phyloP scores from a whole-genome alignment of 2,113 vertebrate species.

The Lamprologus tigripictilis region DNA sequence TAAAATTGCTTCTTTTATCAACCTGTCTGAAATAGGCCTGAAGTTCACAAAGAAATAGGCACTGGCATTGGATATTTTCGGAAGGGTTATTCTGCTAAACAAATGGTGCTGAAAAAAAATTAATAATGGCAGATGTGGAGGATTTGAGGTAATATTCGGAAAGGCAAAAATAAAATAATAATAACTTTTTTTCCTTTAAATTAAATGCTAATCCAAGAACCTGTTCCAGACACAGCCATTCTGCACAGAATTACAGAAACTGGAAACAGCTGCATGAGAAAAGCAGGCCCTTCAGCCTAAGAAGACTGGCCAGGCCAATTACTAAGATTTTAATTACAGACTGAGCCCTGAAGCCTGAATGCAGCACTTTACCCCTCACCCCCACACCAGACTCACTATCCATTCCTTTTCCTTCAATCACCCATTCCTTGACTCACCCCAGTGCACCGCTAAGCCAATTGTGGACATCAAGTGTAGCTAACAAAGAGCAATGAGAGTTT shows the following conservation, averaged over 20 bases:
- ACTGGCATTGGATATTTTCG: not conserved
- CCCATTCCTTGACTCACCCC: conserved; percentile 38
- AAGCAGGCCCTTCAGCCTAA: conserved; percentile 33
- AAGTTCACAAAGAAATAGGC: not conserved
- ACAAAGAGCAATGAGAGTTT: conserved; percentile 55
- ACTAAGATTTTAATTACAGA: conserved; percentile 65
- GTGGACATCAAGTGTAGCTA: conserved; percentile 47
- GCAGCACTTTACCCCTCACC: conserved; percentile 14
- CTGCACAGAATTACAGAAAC: conserved; percentile 16
- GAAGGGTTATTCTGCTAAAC: conserved; percentile 4
- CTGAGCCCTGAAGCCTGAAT: conserved; percentile 36
- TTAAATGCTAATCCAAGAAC: conserved; percentile 7
- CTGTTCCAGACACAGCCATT: conserved; percentile 2
- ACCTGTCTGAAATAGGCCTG: not conserved
- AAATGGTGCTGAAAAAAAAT: conserved; percentile 9
- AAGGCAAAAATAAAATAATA: conserved; percentile 5
- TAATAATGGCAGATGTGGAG: not conserved
- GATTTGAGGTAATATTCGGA: conserved; percentile 5
- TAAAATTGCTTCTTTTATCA: not conserved
- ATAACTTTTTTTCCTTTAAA: not conserved
- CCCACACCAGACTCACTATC: not conserved
- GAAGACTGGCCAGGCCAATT: conserved; percentile 53
- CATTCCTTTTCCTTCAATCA: conserved; percentile 32
- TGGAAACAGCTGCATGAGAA: conserved; percentile 19
- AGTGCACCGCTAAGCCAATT: conserved; percentile 55